Evolutionary conservation across 2,113 vertebrate genomes (phyloP), one percentile per base, ranked within the genome.

Genomic region (Prolemur simus): DNA sequence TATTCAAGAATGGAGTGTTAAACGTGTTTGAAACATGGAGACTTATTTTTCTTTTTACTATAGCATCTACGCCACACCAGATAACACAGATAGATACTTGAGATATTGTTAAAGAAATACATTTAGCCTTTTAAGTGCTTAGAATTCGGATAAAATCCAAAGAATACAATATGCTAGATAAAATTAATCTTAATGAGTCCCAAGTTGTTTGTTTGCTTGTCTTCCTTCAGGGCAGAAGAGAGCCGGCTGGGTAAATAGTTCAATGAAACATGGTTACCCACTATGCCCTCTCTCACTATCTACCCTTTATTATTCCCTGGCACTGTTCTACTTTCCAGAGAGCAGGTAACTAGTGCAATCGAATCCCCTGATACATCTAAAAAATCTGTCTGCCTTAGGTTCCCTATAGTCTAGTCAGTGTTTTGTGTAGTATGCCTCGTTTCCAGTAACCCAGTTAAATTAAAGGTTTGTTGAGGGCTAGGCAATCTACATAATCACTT

Each of bases 401-500:
- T 96, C 68, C 81, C 81, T 60, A 54, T 94, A 39, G 85, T 88
- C 87, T 81, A 76, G 27, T 83, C 85, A 45, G 37, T 96, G 2
- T 21, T 98, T 96, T 89, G 6, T 78, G 68, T 80, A 47, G 47
- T 78, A 86, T 94, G 71, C 90, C 84, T 84, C 73, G 89, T 86
- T 98, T 97, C 89, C 88, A 80, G 85, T 91, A 97, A 73, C 54
- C 88, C 95, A 94, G 87, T 87, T 95, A 93, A 87, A 95, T 74
- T 93, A 92, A 87, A 87, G 95, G 95, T 97, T 96, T 97, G 93
- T 96, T 89, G 86, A 96, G 92, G 94, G 80, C 80, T 87, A 89
- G 63, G 64, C 81, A 94, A 96, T 94, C 89, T 97, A 90, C 96
- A 97, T 97, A 96, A 96, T 97, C 80, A 86, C 84, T 89, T 91